Evolutionary conservation across 2,888 invertebrate genomes (phyloP).

Genomic region (Tinea trinotella): DNA sequence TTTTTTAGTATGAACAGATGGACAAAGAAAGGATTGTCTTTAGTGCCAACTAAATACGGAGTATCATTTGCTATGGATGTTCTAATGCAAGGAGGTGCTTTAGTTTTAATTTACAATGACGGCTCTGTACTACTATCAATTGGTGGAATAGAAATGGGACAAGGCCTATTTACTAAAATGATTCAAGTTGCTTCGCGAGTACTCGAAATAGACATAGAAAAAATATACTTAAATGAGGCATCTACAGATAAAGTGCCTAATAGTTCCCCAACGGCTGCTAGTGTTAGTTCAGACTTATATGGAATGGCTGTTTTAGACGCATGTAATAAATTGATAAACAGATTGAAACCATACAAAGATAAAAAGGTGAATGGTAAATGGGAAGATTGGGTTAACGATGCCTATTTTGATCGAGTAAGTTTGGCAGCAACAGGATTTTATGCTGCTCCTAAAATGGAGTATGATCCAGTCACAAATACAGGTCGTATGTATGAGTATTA

Average conservation of each 20-base stretch:
- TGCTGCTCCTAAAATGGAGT: conserved; percentile 76
- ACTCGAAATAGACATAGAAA: conserved; percentile 73
- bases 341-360: conserved; percentile 77
- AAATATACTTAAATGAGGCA: conserved; percentile 82
- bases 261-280: conserved; percentile 84
- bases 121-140: conserved; percentile 86
- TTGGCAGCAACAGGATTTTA: conserved; percentile 84
- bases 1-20: conserved; percentile 75
- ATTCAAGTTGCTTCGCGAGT: conserved; percentile 83
- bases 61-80: conserved; percentile 78
- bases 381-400: conserved; percentile 83
- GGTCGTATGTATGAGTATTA: conserved; percentile 83
- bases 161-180: conserved; percentile 92
- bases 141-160: conserved; percentile 93
- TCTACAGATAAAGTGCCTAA: conserved; percentile 88
- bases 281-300: conserved; percentile 84
- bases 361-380: conserved; percentile 80
- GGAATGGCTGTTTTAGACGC: conserved; percentile 87
- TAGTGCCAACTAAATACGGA: conserved; percentile 84
- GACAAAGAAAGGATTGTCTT: conserved; percentile 82
- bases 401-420: conserved; percentile 78
- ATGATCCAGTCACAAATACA: conserved; percentile 73
- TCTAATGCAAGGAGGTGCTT: conserved; percentile 84
- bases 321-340: conserved; percentile 75
- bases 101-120: conserved; percentile 82